Evolutionary conservation across 2,113 vertebrate species (phyloP).

Genomic region (Hippolais icterina): DNA sequence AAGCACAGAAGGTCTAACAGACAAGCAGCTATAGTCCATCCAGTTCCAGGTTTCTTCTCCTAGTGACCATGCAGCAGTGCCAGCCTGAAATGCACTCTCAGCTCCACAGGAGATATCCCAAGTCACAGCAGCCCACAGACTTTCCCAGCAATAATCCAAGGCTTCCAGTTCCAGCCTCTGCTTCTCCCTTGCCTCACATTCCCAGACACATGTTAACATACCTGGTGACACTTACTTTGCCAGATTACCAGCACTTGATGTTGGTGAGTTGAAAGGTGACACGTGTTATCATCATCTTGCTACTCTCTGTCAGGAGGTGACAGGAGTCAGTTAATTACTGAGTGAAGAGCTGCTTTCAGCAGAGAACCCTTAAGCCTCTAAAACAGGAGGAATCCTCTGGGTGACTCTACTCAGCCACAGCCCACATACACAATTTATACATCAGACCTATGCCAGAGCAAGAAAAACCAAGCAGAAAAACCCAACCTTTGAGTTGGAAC

Average conservation of each 20-base stretch:
- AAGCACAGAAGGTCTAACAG: neutral
- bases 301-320: neutral
- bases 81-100: rapidly evolving
- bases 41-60: neutral
- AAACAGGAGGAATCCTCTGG: neutral
- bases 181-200: neutral
- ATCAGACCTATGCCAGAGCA: neutral
- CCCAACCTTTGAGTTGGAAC: neutral
- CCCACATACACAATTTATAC: neutral
- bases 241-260: neutral
- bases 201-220: rapidly evolving
- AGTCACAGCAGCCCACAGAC: rapidly evolving
- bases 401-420: neutral
- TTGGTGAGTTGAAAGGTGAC: neutral
- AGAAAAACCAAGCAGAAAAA: neutral
- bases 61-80: neutral
- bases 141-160: rapidly evolving
- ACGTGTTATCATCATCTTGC: neutral
- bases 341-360: neutral
- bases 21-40: neutral
- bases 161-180: neutral
- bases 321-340: too few relatives aligned
- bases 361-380: neutral
- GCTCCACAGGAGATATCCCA: neutral
- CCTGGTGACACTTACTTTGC: neutral